Evolutionary conservation across 2,113 vertebrate species (phyloP).

Genomic region (Phycodurus eques): DNA sequence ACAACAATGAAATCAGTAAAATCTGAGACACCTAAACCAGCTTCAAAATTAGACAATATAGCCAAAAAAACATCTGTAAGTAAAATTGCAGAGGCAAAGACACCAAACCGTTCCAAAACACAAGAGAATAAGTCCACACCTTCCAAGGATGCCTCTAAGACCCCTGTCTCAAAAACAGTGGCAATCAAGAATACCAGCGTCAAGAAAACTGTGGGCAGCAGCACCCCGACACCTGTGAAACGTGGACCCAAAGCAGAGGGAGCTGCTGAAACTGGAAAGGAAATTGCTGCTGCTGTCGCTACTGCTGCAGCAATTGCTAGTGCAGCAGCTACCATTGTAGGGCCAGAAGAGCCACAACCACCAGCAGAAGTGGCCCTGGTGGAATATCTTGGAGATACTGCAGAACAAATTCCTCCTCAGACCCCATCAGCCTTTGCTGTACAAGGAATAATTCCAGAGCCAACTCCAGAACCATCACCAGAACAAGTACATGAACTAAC

Average conservation of each 20-base stretch:
- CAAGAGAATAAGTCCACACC: slow-evolving; percentile 59
- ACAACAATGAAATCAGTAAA: slow-evolving; percentile 62
- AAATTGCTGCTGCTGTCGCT: slow-evolving; percentile 34
- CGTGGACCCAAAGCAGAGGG: slow-evolving; percentile 60
- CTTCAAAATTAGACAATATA: slow-evolving; percentile 53
- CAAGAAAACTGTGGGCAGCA: slow-evolving; percentile 74
- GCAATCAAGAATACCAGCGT: slow-evolving; percentile 63
- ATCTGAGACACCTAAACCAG: slow-evolving; percentile 62
- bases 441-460: slow-evolving; percentile 22
- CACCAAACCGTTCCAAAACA: slow-evolving; percentile 56
- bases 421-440: background rate
- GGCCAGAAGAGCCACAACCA: slow-evolving; percentile 23
- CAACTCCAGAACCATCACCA: background rate
- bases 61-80: slow-evolving; percentile 57
- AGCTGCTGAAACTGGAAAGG: slow-evolving; percentile 32
- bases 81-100: slow-evolving; percentile 65
- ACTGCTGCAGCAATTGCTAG: slow-evolving; percentile 37
- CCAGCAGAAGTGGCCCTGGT: slow-evolving; percentile 11
- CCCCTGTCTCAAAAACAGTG: slow-evolving; percentile 47
- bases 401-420: background rate
- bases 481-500: background rate
- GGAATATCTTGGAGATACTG: background rate
- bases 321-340: slow-evolving; percentile 30
- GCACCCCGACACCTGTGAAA: slow-evolving; percentile 73
- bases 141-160: slow-evolving; percentile 54